Conservation (phyloP, 2,888 invertebrate species). For the Bimastos eiseni region DNA sequence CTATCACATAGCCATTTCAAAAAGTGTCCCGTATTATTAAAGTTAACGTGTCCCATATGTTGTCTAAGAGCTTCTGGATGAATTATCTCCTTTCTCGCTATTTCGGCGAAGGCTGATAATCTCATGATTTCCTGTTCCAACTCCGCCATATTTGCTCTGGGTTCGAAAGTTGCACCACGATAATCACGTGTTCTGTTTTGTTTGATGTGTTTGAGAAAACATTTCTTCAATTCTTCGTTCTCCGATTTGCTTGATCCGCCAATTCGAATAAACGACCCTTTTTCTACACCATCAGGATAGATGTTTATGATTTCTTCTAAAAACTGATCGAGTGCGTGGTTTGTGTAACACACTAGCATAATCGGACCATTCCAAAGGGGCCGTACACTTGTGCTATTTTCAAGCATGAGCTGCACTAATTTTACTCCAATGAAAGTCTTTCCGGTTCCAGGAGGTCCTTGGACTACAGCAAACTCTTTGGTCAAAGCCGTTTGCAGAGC, state of each 20-base stretch:
- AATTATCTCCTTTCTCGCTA: not conserved
- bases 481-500: conserved; percentile 47
- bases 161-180: not conserved
- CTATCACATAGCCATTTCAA: not conserved
- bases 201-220: not conserved
- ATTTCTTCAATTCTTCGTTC: not conserved
- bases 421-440: conserved; percentile 50
- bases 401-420: conserved; percentile 66
- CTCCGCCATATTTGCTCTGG: not conserved
- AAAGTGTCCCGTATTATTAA: not conserved
- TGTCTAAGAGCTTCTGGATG: not conserved
- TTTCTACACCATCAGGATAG: not conserved
- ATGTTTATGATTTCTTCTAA: conserved; percentile 66
- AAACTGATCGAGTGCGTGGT: conserved; percentile 85
- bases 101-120: conserved; percentile 51
- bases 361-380: conserved; percentile 60
- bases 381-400: conserved; percentile 62
- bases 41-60: not conserved
- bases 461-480: conserved; percentile 55
- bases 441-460: conserved; percentile 50
- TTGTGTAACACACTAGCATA: conserved; percentile 79
- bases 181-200: not conserved
- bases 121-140: conserved; percentile 39
- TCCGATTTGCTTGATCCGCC: not conserved
- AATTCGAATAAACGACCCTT: not conserved